Conservation (phyloP, 1,140 invertebrate genomes). For the Drosophila parvula region DNA sequence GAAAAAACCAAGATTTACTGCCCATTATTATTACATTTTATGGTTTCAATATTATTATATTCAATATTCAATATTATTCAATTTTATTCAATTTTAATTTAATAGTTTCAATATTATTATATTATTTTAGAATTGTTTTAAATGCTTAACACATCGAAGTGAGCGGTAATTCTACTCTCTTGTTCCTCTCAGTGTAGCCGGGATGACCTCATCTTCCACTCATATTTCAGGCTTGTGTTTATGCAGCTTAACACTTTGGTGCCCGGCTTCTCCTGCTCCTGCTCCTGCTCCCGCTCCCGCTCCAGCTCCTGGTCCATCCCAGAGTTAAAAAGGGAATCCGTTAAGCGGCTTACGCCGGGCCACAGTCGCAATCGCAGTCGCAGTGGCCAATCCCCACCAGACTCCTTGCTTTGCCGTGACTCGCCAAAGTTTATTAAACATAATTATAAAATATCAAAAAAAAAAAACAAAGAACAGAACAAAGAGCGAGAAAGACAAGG, state of each 20-base stretch:
- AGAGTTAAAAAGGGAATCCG: slow-evolving; percentile 50
- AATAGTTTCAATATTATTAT: no score
- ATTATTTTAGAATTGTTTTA: no score
- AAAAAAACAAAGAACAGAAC: slow-evolving; percentile 10
- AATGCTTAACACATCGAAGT: no score
- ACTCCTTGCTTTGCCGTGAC: slow-evolving; percentile 47
- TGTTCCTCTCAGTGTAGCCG: slow-evolving; percentile 7
- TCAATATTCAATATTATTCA: no score
- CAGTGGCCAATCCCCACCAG: slow-evolving; percentile 1
- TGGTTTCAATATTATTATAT: neutral
- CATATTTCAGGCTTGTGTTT: slow-evolving; percentile 73
- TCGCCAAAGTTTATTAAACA: slow-evolving; percentile 67
- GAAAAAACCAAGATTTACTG: neutral
- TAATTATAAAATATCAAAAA: slow-evolving; percentile 64
- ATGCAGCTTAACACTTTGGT: slow-evolving; percentile 75
- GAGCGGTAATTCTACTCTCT: no score
- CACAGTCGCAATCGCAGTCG: neutral
- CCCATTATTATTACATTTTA: neutral
- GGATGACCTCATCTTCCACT: slow-evolving; percentile 21
- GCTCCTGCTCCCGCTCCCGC: no score
- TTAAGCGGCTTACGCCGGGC: slow-evolving; percentile 67
- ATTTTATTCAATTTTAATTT: no score
- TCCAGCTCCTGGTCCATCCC: neutral
- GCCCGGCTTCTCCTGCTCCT: neutral
- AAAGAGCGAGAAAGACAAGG: neutral